Base-by-base conservation (phyloP, 2,888 invertebrate genomes). In the Amblyjoppa fuscipennis region DNA sequence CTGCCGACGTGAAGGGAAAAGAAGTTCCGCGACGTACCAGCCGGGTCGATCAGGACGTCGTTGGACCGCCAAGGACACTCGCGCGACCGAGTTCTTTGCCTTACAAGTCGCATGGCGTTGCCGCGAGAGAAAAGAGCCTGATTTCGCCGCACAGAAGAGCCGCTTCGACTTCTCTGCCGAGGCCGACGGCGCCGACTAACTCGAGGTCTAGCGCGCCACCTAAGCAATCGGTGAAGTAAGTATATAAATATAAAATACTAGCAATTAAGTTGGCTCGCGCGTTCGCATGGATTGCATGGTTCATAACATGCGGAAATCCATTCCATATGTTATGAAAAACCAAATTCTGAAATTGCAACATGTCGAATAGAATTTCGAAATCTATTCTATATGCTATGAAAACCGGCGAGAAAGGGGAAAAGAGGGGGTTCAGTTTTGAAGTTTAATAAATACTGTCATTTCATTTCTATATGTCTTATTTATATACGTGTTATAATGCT, bases 1-100 rank as follows among this genome's bases (percentile, higher is more conserved):
- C 83, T 61, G 38, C 76, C 53, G 88, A 89, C 20, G 28, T 51
- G n/a, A 88, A 87, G 25, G 13, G 41, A 6, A 93, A 92, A 83
- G 92, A 93, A 11, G 89, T 91, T 13, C 87, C 89, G 5, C 92
- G 93, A 64, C 91, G 95, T 84, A 95, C 96, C 61, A 97, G 96
- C 86, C 95, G 97, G 87, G 95, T 96, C 87, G 97, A 97, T 94
- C 96, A 95, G 84, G 93, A 95, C 87, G 92, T 94, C 87, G 89
- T 94, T 90, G 81, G 94, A 45, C 83, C 89, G 51, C 20, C 84
- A 16, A 93, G 92, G 90, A 91, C 93, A 56, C 94, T 94, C 16
- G 93, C 95, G 16, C 93, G 97, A 81, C 97, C 97, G 0, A 96
- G 96, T 88, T 97, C 97, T 86, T 94, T 97, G 88, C 97, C 97